Base-by-base conservation (phyloP, 2,113 vertebrate genomes). In the Syngnathus scovelli region DNA sequence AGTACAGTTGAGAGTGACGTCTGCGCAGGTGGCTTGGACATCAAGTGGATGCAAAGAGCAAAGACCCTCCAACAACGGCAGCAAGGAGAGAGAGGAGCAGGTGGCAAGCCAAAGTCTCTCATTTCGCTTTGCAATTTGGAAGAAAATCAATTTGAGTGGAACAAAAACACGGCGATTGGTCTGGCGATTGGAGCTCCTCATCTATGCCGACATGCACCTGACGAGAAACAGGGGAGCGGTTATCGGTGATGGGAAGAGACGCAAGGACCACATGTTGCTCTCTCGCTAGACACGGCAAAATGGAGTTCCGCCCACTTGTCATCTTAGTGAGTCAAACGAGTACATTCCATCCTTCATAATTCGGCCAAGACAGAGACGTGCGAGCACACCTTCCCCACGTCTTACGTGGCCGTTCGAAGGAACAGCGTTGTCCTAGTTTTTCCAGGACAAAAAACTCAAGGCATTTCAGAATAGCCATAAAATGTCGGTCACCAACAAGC, bases 1-100 rank as follows among this genome's bases (percentile, higher is more conserved):
- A 75, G 76, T 38, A 77, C 78, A 76, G 75, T 79, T 54, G 55
- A 58, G 72, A 78, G 82, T 82, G 59, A 78, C 74, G 68, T 72
- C 56, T 73, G 68, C 73, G 58, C 23, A 18, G 75, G 65, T 71
- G 66, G 38, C 43, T 79, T 68, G 64, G 72, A 71, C 61, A 43
- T 64, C 23, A 75, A 62, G 74, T 67, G 71, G 66, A 49, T 69
- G 64, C 54, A 70, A 76, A 74, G 68, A 67, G 52, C 49, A 23
- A 23, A 23, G 55, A 66, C n/a, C 59, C 44, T 75, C 38, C 64
- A 12, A 36, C 36, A 11, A 43, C 52, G 48, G 9, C 65, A 75
- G 71, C 60, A 48, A 69, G 60, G 41, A 33, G 27, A 27, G 41
- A 36, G 62, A 69, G 68, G 21, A 68, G 71, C 55, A 70, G 78